Evolutionary conservation across 2,113 vertebrate species (phyloP).

Genomic region (Bubo scandiacus): DNA sequence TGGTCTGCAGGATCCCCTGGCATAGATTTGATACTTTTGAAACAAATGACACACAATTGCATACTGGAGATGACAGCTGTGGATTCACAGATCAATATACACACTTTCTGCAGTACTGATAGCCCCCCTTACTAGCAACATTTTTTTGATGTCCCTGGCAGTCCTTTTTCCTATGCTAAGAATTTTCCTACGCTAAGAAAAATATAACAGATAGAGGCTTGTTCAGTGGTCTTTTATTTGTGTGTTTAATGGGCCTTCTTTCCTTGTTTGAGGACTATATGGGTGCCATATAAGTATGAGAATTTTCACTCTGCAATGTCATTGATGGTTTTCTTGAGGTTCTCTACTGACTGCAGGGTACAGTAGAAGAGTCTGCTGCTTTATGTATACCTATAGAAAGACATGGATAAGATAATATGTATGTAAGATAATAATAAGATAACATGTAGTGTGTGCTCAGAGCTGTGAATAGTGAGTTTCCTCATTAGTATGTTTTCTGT

Average conservation of each 20-base stretch:
- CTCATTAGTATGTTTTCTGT: not conserved
- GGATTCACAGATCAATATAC: not conserved
- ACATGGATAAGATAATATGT: not conserved
- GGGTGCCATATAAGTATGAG: fast-evolving
- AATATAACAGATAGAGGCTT: not conserved
- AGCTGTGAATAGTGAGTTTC: not conserved
- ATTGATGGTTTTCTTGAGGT: fast-evolving
- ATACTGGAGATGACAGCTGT: fast-evolving
- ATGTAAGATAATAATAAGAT: too few species aligned
- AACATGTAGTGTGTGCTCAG: not conserved
- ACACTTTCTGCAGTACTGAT: not conserved
- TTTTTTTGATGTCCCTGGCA: not conserved
- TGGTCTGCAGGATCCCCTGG: not conserved
- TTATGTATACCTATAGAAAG: not conserved
- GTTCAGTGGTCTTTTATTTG: not conserved
- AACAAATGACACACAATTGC: not conserved
- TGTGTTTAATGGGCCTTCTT: not conserved
- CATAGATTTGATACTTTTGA: not conserved
- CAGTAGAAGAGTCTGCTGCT: not conserved
- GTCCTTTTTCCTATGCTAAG: not conserved
- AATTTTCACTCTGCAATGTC: not conserved
- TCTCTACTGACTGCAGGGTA: not conserved
- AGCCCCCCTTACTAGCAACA: fast-evolving
- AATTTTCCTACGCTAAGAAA: not conserved
- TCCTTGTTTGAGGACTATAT: not conserved